A percentile compares a stretch with the other conserved stretches of the same genome.
phyloP scores from a whole-genome alignment of 2,797 vertebrate species.

The Eutrigla gurnardus region DNA sequence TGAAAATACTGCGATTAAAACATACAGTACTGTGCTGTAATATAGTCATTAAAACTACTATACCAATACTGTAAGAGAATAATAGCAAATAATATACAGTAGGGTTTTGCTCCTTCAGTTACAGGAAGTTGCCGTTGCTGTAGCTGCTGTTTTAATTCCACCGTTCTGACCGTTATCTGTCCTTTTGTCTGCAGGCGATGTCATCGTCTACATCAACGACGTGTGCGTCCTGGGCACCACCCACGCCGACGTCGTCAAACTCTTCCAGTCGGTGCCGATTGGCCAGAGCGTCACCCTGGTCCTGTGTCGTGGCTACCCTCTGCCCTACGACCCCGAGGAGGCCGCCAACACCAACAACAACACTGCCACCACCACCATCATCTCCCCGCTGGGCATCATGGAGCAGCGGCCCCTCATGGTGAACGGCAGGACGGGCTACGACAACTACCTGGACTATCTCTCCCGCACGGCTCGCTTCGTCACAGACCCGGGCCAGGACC shows the following conservation, averaged over 20 bases:
- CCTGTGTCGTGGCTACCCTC: conserved; percentile 94
- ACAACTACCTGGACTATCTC: conserved; percentile 97
- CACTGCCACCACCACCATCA: conserved; percentile 86
- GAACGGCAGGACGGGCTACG: conserved; percentile 96
- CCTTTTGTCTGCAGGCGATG: conserved; percentile 87
- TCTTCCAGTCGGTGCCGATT: conserved; percentile 98
- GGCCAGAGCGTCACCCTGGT: conserved; percentile 97
- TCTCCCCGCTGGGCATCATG: conserved; percentile 95
- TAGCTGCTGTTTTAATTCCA: background rate
- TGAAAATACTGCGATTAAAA: no score
- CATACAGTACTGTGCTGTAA: no score
- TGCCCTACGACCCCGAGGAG: conserved; percentile 97
- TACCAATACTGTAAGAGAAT: no score
- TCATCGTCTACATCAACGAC: conserved; percentile 99
- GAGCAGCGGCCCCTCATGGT: conserved; percentile 95
- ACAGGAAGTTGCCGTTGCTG: background rate
- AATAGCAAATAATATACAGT: no score
- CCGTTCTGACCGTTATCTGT: background rate
- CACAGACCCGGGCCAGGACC: conserved; percentile 75
- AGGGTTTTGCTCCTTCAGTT: background rate
- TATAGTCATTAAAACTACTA: no score
- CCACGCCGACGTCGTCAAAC: conserved; percentile 97
- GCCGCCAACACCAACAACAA: conserved; percentile 72
- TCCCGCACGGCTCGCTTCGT: conserved; percentile 94
- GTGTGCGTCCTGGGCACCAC: conserved; percentile 97